Evolutionary conservation across 2,113 vertebrate genomes (phyloP).

Genomic region (Rhineura floridana): DNA sequence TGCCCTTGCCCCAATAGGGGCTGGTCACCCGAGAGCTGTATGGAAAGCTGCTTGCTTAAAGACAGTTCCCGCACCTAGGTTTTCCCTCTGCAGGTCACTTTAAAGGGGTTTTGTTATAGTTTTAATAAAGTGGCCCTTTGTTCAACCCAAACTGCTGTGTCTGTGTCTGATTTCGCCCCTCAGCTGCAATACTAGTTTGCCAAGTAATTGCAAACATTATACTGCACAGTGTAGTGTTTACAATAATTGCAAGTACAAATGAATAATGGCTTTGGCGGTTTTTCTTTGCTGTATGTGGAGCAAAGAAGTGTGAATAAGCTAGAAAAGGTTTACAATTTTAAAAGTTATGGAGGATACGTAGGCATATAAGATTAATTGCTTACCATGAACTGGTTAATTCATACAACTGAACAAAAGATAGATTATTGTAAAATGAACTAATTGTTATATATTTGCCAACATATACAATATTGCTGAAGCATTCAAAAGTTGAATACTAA

Average conservation of each 20-base stretch:
- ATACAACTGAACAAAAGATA: conserved; percentile 37
- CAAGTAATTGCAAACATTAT: rapidly evolving
- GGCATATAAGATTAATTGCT: too few relatives aligned
- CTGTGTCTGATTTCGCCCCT: too few relatives aligned
- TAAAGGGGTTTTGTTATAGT: too few relatives aligned
- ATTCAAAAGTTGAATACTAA: background rate
- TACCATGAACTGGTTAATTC: background rate
- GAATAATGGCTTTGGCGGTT: background rate
- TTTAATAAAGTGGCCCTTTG: too few relatives aligned
- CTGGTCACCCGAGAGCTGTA: too few relatives aligned
- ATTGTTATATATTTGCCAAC: conserved; percentile 7
- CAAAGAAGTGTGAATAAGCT: background rate
- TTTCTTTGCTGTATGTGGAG: too few relatives aligned
- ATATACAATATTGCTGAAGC: background rate
- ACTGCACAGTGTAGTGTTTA: conserved; percentile 21
- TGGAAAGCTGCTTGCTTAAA: too few relatives aligned
- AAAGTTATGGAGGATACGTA: too few relatives aligned
- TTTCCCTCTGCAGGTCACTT: too few relatives aligned
- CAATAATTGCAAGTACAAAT: background rate
- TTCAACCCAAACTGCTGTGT: too few relatives aligned
- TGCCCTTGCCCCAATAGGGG: too few relatives aligned
- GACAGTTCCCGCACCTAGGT: too few relatives aligned
- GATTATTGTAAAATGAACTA: conserved; percentile 9
- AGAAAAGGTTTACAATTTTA: conserved; percentile 18
- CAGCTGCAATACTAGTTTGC: background rate